A percentile compares a stretch with the other conserved stretches of the same genome.
Evolutionary conservation across 2,888 invertebrate genomes (phyloP).

Genomic region (Nemotelus nigrinus): DNA sequence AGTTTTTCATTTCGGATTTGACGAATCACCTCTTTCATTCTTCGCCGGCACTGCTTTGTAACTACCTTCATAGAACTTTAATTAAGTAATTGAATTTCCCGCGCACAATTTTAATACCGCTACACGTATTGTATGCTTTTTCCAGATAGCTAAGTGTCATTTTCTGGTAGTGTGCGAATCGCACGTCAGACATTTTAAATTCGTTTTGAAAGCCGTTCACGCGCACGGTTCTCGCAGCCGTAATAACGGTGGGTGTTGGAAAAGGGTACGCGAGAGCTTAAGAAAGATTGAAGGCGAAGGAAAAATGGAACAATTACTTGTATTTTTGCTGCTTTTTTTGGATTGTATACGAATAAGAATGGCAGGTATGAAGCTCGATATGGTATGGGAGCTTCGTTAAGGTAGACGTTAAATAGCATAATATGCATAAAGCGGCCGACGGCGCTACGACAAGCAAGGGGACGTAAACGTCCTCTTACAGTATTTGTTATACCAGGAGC

Average conservation of each 20-base stretch:
- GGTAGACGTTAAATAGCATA: background rate
- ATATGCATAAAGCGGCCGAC: background rate
- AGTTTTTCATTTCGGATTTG: background rate
- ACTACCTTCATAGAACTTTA: background rate
- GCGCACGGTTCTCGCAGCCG: no score
- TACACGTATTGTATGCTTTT: constrained; percentile 23
- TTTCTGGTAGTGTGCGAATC: constrained; percentile 14
- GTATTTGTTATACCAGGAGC: background rate
- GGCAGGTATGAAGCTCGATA: background rate
- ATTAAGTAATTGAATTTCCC: constrained; percentile 43
- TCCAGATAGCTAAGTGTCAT: constrained; percentile 23
- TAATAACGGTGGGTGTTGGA: no score
- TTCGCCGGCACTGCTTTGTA: background rate
- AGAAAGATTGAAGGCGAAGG: background rate
- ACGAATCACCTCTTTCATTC: background rate
- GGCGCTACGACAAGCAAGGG: background rate
- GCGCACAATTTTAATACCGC: constrained; percentile 35
- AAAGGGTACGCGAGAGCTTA: background rate
- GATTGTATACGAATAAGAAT: background rate
- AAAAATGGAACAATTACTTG: background rate
- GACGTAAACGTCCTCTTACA: background rate
- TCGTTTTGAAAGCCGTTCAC: background rate
- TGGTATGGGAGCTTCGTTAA: background rate
- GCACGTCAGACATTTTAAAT: background rate
- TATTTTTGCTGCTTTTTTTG: background rate